Evolutionary conservation across 2,888 invertebrate species (phyloP), one percentile per base, ranked within the genome.

Genomic region (Dasysyrphus albostriatus): DNA sequence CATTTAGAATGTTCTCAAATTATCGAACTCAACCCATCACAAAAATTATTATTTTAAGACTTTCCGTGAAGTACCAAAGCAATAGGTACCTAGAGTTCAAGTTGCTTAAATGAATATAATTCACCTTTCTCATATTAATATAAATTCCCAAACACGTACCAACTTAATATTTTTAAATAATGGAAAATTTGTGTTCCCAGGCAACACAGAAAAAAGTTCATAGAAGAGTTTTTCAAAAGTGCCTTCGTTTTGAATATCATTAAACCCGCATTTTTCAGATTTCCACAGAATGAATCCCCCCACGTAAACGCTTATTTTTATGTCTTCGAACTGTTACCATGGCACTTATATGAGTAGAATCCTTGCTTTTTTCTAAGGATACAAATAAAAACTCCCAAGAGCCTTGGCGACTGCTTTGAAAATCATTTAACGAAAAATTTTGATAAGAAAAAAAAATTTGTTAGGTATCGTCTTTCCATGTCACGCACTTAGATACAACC

Each of bases 361-460:
- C 24, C 12, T 59, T 59, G 19, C 10, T 58, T 16, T 10, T 58
- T 10, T 6, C 16, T 19, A 32, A 5, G 0, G 3, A n/a, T 16
- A 16, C 8, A 34, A 34, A 3, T 34, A 56, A 16, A 58, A 59
- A 19, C 59, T 24, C 37, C 14, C 10, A 19, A 37, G 19, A 12
- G 6, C 19, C 59, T 39, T 59, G 37, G 59, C 24, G 42, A 63
- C 42, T 63, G 44, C 10, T 32, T 63, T 47, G 32, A 32, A 63
- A 63, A 63, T 44, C 63, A 44, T 63, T 63, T 63, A 44, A 29
- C 16, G 32, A 63, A 44, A 44, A 5, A 63, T 47, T 32, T 47
- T 59, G 59, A 39, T 39, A 54, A 54, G 39, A 44, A n/a, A 44
- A 4, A 65, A 49, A 39, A 16, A 1, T 0, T n/a, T 3, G 14